These are phyloP conservation scores for Mythimna impura DNA, from an alignment of 2,888 invertebrate species.

Conservation along the genomic window DNA sequence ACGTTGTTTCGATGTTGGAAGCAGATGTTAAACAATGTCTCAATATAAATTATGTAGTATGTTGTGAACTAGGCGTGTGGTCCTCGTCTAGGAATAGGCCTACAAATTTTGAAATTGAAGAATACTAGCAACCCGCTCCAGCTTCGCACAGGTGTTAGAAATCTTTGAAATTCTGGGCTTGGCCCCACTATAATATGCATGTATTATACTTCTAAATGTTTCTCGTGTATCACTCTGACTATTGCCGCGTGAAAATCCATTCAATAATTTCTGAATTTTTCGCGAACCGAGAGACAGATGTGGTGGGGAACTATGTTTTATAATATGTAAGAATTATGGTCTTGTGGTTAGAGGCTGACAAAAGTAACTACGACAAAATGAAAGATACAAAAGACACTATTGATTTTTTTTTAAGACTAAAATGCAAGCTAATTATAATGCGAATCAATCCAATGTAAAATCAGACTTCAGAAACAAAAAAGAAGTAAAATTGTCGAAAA, in stretches of 20 bases:
- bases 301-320: neutral
- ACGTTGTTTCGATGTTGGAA: constrained; percentile 42
- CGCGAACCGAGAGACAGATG: too few relatives aligned
- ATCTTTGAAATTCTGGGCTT: too few relatives aligned
- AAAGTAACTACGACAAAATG: neutral
- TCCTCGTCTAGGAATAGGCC: constrained; percentile 30
- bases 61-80: constrained; percentile 42
- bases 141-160: too few relatives aligned
- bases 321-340: neutral
- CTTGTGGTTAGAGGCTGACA: neutral
- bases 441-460: constrained; percentile 2
- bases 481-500: neutral
- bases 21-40: constrained; percentile 42
- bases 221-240: too few relatives aligned
- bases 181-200: too few relatives aligned
- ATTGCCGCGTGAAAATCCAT: too few relatives aligned
- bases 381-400: neutral
- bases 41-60: constrained; percentile 42
- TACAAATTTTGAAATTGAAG: neutral
- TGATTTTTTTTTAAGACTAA: neutral
- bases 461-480: neutral
- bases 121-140: neutral
- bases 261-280: too few relatives aligned
- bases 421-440: neutral
- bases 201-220: too few relatives aligned